These are phyloP conservation scores for Dromius quadrimaculatus DNA, from an alignment of 2,888 invertebrate species.

Conservation along the genomic window DNA sequence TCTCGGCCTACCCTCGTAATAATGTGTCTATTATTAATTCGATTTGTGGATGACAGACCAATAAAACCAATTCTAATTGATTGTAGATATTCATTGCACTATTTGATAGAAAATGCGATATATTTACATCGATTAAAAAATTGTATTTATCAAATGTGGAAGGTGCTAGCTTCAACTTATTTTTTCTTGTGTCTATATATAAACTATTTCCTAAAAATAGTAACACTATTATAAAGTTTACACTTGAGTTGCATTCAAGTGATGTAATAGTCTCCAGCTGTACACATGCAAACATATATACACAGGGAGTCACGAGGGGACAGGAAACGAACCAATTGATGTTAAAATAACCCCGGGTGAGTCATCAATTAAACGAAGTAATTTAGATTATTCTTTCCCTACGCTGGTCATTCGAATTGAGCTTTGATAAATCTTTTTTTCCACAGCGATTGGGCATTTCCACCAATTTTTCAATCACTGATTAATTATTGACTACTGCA, in stretches of 20 bases:
- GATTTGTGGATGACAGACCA: no score
- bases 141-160: no score
- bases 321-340: slow-evolving; percentile 37
- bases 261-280: background rate
- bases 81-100: no score
- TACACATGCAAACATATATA: background rate
- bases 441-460: background rate
- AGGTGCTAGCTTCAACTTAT: no score
- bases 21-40: no score
- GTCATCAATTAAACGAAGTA: slow-evolving; percentile 46
- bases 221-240: no score
- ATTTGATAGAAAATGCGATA: no score
- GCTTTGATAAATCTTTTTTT: background rate
- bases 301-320: background rate
- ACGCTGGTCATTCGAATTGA: background rate
- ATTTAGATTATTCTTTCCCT: slow-evolving; percentile 37
- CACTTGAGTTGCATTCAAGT: background rate
- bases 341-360: slow-evolving; percentile 47
- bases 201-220: no score
- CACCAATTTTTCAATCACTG: slow-evolving; percentile 20
- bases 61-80: no score
- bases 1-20: no score
- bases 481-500: slow-evolving; percentile 7
- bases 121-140: no score
- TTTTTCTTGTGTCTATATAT: no score